Base-by-base conservation (phyloP, 2,888 invertebrate genomes). In the Ornithoptera priamus region DNA sequence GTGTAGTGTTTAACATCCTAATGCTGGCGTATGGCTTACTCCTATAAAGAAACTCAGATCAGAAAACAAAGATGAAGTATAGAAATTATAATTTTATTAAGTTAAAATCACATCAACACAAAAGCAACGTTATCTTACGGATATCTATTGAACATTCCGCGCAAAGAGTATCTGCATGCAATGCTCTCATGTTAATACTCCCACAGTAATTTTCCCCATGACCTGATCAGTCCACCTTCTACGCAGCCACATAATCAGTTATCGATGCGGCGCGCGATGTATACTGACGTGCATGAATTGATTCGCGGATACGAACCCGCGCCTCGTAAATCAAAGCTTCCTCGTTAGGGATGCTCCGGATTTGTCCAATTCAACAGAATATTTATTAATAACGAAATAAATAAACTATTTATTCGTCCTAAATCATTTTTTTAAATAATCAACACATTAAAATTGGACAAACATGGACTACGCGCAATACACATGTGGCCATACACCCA, bases 241-340 rank as follows among this genome's bases (percentile, higher is more conserved):
- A 50, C 53, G 57, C 50, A 46, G 62, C 67, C 58, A 60, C 64
- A 62, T 66, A 70, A 71, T 72, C 70, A 69, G 68, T 68, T 69
- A 71, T 59, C 69, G 65, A 69, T 69, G 71, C 60, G 39, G 65
- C 63, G 65, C 69, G 62, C 65, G 65, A 65, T 71, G 71, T 70
- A 71, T 71, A 36, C 69, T 70, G 74, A 72, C 74, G 71, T 70
- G 72, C 66, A 72, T 67, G 72, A 75, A 75, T 74, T 73, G 74
- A 74, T 75, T 74, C 71, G 69, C 71, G 70, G 64, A 70, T 59
- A 53, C 59, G 10, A 60, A 17, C 50, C 63, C 22, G 59, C 63
- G 61, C 30, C 36, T 72, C 72, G 69, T 73, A 72, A 74, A 72
- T 74, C 72, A 74, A 70, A 68, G 50, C 39, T 57, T 58, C 53